Conservation (phyloP, 2,888 invertebrate species). For the Chrysotoxum bicinctum region DNA sequence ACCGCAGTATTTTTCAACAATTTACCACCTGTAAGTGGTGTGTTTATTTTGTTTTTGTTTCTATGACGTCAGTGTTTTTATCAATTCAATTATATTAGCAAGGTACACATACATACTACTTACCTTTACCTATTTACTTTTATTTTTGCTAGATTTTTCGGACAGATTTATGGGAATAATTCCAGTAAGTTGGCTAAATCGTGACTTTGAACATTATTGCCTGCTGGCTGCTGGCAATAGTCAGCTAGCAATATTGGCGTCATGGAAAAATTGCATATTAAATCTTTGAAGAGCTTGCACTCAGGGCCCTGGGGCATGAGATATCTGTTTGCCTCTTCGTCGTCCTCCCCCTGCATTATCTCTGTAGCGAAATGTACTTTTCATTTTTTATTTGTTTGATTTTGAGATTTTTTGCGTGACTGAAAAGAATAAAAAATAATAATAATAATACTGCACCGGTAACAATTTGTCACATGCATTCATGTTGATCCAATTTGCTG, state of each 20-base stretch:
- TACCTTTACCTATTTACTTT: not conserved
- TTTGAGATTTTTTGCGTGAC: conserved; percentile 58
- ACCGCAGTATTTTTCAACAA: not conserved
- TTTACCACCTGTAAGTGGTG: conserved; percentile 60
- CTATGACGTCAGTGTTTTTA: conserved; percentile 55
- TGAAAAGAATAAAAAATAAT: conserved; percentile 44
- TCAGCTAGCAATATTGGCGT: conserved; percentile 62
- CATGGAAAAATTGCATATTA: conserved; percentile 69
- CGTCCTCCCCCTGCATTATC: not conserved
- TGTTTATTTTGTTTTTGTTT: conserved; percentile 14
- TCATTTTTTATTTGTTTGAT: not conserved
- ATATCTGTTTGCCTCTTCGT: conserved; percentile 6
- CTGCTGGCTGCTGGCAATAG: conserved; percentile 41
- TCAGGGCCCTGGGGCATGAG: conserved; percentile 1
- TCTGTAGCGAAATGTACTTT: not conserved
- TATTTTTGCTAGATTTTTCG: conserved; percentile 30
- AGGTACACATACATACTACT: not conserved
- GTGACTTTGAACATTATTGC: conserved; percentile 68
- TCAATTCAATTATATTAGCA: conserved; percentile 19
- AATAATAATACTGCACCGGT: conserved; percentile 35
- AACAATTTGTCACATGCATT: conserved; percentile 58
- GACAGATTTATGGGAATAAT: conserved; percentile 52
- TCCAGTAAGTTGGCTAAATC: conserved; percentile 49
- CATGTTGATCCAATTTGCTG: conserved; percentile 63
- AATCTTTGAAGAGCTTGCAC: conserved; percentile 35